Conservation (phyloP, 2,797 vertebrate species). For the Mormyrops boulengeri region DNA sequence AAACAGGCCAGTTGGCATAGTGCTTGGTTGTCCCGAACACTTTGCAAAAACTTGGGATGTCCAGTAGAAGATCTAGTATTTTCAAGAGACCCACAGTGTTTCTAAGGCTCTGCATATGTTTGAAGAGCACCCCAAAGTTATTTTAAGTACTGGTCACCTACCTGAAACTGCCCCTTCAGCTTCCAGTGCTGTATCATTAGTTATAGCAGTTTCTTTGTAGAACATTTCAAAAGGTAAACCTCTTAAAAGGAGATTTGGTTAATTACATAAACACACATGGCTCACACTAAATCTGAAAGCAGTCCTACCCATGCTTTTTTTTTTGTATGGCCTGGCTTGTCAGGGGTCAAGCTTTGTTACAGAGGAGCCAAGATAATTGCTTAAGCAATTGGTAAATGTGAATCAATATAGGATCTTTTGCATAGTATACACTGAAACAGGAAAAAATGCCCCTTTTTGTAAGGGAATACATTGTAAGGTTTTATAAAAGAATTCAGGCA, state of each 20-base stretch:
- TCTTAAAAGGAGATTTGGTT: not conserved
- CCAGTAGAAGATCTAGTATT: not conserved
- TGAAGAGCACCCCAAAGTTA: not conserved
- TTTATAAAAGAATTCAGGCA: not conserved
- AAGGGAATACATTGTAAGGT: not conserved
- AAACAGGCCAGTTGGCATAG: not conserved
- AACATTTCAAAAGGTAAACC: not conserved
- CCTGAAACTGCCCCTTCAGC: not conserved
- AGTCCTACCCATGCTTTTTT: not conserved
- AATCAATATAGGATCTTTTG: not conserved
- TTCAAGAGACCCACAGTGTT: not conserved
- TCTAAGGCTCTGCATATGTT: not conserved
- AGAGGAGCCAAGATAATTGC: slow-evolving; percentile 9
- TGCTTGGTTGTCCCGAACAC: not conserved
- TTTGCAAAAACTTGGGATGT: not conserved
- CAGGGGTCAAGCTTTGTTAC: not conserved
- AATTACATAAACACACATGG: not conserved
- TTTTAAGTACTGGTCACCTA: not conserved
- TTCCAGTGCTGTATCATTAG: not conserved
- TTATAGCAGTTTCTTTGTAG: not conserved
- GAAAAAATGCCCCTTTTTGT: not conserved
- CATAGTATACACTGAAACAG: not conserved
- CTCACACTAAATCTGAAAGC: not conserved
- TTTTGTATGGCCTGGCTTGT: not conserved
- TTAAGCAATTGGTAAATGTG: not conserved